These are phyloP conservation scores for Eupsittula cactorum DNA, from an alignment of 2,113 vertebrate genomes.

Conservation along the genomic window DNA sequence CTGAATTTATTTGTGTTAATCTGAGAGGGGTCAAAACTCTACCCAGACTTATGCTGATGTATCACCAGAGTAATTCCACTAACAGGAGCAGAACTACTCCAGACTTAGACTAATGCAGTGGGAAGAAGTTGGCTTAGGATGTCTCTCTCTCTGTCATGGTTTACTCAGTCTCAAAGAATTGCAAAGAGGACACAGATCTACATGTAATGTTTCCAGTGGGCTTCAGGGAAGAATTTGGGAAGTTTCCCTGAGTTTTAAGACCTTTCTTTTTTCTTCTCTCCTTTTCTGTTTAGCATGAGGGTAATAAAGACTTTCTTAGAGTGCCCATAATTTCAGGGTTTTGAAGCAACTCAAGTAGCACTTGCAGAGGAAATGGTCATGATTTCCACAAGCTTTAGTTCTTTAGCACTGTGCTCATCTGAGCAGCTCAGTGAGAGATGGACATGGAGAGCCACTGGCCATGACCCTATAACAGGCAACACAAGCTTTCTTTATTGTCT, in stretches of 20 bases:
- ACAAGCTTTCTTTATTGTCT: background rate
- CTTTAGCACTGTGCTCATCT: background rate
- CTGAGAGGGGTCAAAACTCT: background rate
- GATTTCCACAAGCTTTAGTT: background rate
- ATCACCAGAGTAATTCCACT: background rate
- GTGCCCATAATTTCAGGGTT: background rate
- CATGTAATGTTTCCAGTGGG: background rate
- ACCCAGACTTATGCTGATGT: background rate
- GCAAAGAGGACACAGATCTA: background rate
- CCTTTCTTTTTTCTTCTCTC: background rate
- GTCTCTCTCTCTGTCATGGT: background rate
- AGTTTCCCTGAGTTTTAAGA: background rate
- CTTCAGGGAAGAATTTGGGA: background rate
- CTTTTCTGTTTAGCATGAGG: background rate
- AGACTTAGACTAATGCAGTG: background rate
- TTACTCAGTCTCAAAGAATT: background rate
- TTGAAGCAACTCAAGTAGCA: background rate
- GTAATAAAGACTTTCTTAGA: background rate
- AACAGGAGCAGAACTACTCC: background rate
- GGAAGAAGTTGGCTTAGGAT: background rate
- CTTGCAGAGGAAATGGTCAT: background rate
- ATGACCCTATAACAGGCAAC: background rate
- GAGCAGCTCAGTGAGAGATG: background rate
- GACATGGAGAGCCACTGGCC: rapidly evolving
- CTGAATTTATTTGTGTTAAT: background rate